phyloP scores from a whole-genome alignment of 2,797 vertebrate genomes.

The Anguilla anguilla region DNA sequence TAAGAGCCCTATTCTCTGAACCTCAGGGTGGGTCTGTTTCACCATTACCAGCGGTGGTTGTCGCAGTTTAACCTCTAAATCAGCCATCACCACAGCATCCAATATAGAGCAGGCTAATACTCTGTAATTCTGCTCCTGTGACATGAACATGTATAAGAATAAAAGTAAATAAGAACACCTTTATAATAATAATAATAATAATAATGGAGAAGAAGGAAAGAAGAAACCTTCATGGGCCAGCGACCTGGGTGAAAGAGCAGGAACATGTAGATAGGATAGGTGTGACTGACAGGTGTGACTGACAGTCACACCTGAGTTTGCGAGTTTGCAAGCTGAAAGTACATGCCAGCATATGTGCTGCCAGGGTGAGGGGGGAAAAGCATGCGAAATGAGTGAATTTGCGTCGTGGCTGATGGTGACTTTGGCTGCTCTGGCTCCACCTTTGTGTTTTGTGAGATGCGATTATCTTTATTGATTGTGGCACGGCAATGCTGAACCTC shows the following conservation, averaged over 20 bases:
- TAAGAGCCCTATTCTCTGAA: too few species aligned
- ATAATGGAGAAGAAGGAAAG: too few species aligned
- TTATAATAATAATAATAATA: too few species aligned
- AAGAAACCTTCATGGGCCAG: too few species aligned
- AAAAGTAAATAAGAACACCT: too few species aligned
- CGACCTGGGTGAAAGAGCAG: not conserved
- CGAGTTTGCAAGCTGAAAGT: not conserved
- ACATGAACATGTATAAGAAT: not conserved
- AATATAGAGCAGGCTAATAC: not conserved
- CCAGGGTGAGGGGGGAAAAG: not conserved
- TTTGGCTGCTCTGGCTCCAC: conserved; percentile 13
- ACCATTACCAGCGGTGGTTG: too few species aligned
- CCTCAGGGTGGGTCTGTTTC: too few species aligned
- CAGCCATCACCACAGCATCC: not conserved
- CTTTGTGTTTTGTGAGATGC: conserved; percentile 24
- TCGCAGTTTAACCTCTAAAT: not conserved
- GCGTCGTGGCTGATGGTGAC: not conserved
- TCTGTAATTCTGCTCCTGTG: not conserved
- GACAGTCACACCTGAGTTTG: too few species aligned
- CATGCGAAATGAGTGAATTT: not conserved
- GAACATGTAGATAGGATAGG: not conserved
- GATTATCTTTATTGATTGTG: conserved; percentile 34
- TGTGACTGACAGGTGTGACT: not conserved
- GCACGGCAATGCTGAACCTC: conserved; percentile 23
- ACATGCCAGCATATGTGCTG: not conserved